These are phyloP conservation scores for Sepioteuthis lessoniana DNA, from an alignment of 2,888 invertebrate species.

Conservation along the genomic window DNA sequence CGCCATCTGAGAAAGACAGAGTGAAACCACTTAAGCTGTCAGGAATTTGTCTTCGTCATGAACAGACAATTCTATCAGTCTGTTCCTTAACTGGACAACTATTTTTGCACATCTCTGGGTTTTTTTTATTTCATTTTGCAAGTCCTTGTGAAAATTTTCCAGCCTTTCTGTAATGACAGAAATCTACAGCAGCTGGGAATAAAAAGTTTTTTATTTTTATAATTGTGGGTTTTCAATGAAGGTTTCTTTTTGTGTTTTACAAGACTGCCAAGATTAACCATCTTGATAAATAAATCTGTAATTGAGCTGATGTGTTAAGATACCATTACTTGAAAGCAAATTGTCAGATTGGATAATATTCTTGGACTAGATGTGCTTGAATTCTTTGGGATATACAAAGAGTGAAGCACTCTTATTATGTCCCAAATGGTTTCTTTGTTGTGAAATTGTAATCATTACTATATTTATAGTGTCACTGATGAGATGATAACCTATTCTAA, in stretches of 20 bases:
- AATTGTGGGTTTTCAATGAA: neutral
- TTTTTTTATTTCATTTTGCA: neutral
- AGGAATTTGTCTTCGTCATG: neutral
- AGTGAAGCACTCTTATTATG: neutral
- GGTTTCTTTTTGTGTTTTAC: neutral
- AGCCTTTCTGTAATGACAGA: neutral
- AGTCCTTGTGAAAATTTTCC: neutral
- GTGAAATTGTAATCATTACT: neutral
- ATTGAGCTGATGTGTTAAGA: neutral
- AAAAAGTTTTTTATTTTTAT: too few species aligned
- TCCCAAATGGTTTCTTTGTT: neutral
- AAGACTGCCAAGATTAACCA: neutral
- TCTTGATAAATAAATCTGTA: neutral
- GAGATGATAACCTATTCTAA: neutral
- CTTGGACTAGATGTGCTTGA: neutral
- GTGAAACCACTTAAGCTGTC: neutral
- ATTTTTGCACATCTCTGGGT: neutral
- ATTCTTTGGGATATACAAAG: neutral
- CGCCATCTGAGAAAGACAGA: slow-evolving; percentile 5
- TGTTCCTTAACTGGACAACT: neutral
- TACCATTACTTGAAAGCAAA: neutral
- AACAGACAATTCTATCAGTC: slow-evolving; percentile 3
- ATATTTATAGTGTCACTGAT: neutral
- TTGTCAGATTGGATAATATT: neutral
- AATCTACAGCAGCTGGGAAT: neutral